phyloP scores from a whole-genome alignment of 2,113 vertebrate genomes.

The Plotosus lineatus region DNA sequence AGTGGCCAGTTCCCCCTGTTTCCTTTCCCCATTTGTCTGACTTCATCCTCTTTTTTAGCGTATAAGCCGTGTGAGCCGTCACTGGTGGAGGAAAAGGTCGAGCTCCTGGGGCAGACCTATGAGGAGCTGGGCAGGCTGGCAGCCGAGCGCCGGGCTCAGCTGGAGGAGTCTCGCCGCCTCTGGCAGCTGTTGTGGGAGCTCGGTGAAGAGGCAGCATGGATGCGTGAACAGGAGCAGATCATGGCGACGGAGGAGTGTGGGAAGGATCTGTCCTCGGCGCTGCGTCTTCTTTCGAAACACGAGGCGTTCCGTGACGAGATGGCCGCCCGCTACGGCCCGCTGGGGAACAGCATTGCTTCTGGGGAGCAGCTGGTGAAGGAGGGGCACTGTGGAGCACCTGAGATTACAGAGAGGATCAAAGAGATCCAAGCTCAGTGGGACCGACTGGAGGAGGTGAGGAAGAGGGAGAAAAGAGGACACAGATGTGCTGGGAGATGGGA shows the following conservation, averaged over 20 bases:
- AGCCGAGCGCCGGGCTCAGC: slow-evolving; percentile 67
- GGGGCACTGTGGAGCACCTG: slow-evolving; percentile 77
- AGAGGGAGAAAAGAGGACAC: not conserved
- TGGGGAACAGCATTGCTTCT: slow-evolving; percentile 80
- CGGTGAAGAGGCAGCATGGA: slow-evolving; percentile 89
- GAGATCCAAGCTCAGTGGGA: slow-evolving; percentile 83
- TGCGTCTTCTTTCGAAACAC: slow-evolving; percentile 87
- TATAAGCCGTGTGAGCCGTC: slow-evolving; percentile 89
- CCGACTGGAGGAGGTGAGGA: slow-evolving; percentile 76
- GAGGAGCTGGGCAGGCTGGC: slow-evolving; percentile 81
- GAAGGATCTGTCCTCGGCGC: slow-evolving; percentile 82
- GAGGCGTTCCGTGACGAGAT: slow-evolving; percentile 86
- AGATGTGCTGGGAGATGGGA: too few relatives aligned
- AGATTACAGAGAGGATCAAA: slow-evolving; percentile 73
- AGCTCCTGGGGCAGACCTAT: slow-evolving; percentile 77
- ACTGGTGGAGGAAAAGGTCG: slow-evolving; percentile 79
- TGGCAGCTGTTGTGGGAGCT: slow-evolving; percentile 93
- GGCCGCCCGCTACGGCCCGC: slow-evolving; percentile 83
- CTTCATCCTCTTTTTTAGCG: slow-evolving; percentile 64
- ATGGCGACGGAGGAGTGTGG: slow-evolving; percentile 82
- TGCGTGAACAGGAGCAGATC: slow-evolving; percentile 88
- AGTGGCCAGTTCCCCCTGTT: too few relatives aligned
- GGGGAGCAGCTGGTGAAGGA: slow-evolving; percentile 80
- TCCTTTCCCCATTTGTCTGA: not conserved
- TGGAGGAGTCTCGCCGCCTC: slow-evolving; percentile 85